Evolutionary conservation across 1,140 invertebrate species (phyloP), one percentile per base, ranked within the genome.

Genomic region (Schlechtendalia chinensis): DNA sequence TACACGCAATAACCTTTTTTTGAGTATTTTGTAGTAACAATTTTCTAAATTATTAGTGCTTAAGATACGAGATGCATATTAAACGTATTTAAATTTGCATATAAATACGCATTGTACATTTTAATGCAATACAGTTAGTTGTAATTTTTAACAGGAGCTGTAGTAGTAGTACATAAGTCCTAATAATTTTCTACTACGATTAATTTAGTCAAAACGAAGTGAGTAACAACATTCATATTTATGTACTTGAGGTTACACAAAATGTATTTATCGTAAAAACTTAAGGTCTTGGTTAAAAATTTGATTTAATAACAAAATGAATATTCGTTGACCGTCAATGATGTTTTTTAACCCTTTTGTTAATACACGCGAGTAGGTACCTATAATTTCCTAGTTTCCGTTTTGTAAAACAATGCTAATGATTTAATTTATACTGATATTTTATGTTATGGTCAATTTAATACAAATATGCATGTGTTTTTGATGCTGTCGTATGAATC

Each of bases 11-110:
- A 69, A 50, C 11, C 10, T 69, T 50, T 27, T 50, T 69, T 17
- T 1, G 32, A 50, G 2, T 17, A 69, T 69, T n/a, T 50, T 50
- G 16, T 27, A 50, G 50, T 69, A 69, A 50, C 14, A 69, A 24
- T 47, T 69, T 69, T 50, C 24, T 50, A 69, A 69, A 69, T 69
- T 69, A 50, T 50, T 27, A 39, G 45, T 69, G 67, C 67, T 69
- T 47, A 47, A 69, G n/a, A 47, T 22, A 47, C 6, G 65, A 69
- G 65, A 69, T 47, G 22, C 65, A 69, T 45, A 69, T 69, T 22
- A 47, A 69, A 69, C 22, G 39, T 8, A 69, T 29, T 39, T 29
- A 32, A 32, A 69, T 69, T 69, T 47, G 39, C 32, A 69, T 47
- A 47, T 47, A 69, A 69, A 69, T 69, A 69, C 5, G 22, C n/a